Evolutionary conservation across 2,113 vertebrate species (phyloP).

Genomic region (Pterocles orientalis): DNA sequence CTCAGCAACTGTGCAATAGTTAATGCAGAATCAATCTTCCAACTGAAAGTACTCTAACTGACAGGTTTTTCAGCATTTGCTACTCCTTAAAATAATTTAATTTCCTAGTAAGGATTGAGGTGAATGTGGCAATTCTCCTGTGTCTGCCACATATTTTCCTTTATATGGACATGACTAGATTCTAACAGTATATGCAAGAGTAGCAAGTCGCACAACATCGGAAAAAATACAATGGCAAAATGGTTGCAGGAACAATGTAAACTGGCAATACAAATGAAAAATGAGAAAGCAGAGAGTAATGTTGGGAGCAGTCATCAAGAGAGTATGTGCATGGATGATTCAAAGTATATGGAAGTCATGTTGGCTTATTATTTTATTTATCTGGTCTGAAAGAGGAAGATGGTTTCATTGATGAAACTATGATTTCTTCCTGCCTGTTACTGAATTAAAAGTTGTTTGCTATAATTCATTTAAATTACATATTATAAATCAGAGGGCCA

Average conservation of each 20-base stretch:
- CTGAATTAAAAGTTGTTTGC: background rate
- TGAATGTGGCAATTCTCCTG: background rate
- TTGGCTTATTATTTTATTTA: background rate
- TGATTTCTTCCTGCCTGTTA: background rate
- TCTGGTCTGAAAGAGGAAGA: background rate
- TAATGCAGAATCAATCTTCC: background rate
- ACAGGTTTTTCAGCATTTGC: background rate
- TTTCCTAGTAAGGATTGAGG: background rate
- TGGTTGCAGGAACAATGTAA: background rate
- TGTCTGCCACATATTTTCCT: background rate
- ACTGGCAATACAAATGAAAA: background rate
- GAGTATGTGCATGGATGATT: fast-evolving
- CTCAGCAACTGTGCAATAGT: background rate
- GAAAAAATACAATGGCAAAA: background rate
- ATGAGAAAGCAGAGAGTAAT: background rate
- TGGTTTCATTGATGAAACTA: background rate
- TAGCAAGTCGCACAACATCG: background rate
- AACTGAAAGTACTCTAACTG: background rate
- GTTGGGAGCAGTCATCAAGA: background rate
- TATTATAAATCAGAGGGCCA: background rate
- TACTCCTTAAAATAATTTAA: background rate
- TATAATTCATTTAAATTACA: background rate
- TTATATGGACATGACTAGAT: background rate
- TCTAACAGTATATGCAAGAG: background rate
- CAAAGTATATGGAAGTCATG: background rate